Base-by-base conservation (phyloP, 2,797 vertebrate genomes). In the Ctenochaetus hawaiiensis region DNA sequence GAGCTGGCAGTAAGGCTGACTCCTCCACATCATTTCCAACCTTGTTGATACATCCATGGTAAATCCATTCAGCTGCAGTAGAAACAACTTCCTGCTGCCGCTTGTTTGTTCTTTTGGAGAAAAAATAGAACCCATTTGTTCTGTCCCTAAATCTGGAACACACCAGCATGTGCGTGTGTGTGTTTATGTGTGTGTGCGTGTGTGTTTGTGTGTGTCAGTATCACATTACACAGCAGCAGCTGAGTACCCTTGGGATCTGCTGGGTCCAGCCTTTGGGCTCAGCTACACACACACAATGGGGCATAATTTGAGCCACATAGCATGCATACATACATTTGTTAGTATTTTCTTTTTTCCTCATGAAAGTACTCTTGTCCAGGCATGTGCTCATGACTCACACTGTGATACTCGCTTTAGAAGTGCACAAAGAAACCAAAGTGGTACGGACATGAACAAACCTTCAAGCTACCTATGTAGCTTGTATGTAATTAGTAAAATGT, bases 111-210 rank as follows among this genome's bases (percentile, higher is more conserved):
- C 72, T 82, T 23, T 57, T 54, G 47, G 30, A 72, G 52, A 86
- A 73, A 37, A 87, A 92, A 90, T 90, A 92, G 83, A 81, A 58
- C 10, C 72, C 64, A 59, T 86, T 84, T 86, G 86, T 86, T 85
- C 75, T 77, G 45, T 72, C 52, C 44, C 63, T 70, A 69, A 76
- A 78, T 78, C 70, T 77, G 82, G 77, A 82, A 54, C 79, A 72
- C 66, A 56, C 56, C 16, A 37, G 0, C 73, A 14, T 47, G 60
- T 72, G 66, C 47, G 23, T 53, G 57, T 45, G 30, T 67, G 57
- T 67, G 51, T 52, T 44, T 70, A 66, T 71, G 47, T 44, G 53
- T 69, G 48, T 64, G 34, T 71, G 47, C 39, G 53, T 69, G 48
- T 64, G 34, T 20, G 34, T 10, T 44, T 41, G 62, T 67, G 63